These are phyloP conservation scores for Lagopus leucura DNA, from an alignment of 2,113 vertebrate genomes.

Conservation along the genomic window DNA sequence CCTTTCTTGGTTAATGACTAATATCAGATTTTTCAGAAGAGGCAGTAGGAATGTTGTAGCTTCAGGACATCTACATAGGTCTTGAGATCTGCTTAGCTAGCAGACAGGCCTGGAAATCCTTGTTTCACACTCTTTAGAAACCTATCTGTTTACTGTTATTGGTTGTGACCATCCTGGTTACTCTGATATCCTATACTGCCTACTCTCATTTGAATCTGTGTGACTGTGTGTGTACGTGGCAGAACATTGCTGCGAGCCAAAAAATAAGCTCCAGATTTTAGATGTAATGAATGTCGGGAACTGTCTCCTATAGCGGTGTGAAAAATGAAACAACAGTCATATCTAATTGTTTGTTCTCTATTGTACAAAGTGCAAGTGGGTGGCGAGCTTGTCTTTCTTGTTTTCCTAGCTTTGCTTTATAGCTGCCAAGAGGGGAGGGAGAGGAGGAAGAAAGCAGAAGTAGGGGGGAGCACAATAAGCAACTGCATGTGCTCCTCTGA, in stretches of 20 bases:
- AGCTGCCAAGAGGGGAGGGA: background rate
- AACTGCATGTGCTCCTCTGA: background rate
- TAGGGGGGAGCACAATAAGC: background rate
- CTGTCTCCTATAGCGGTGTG: background rate
- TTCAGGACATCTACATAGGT: background rate
- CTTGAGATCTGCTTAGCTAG: background rate
- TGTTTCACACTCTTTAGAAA: background rate
- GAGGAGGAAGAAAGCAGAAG: background rate
- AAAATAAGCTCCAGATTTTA: background rate
- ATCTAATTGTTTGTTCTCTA: background rate
- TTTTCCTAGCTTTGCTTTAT: background rate
- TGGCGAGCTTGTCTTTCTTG: background rate
- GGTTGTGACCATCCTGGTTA: background rate
- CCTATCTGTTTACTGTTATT: background rate
- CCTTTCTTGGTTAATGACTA: background rate
- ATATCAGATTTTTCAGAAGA: background rate
- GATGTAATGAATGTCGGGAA: constrained; percentile 18
- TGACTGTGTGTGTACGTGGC: background rate
- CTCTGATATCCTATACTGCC: background rate
- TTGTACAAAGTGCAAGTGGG: background rate
- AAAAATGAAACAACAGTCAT: background rate
- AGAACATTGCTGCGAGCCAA: constrained; percentile 47
- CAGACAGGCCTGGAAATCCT: background rate
- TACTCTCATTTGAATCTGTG: background rate
- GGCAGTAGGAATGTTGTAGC: background rate